phyloP scores from a whole-genome alignment of 2,888 invertebrate genomes.

The Onchidella celtica region DNA sequence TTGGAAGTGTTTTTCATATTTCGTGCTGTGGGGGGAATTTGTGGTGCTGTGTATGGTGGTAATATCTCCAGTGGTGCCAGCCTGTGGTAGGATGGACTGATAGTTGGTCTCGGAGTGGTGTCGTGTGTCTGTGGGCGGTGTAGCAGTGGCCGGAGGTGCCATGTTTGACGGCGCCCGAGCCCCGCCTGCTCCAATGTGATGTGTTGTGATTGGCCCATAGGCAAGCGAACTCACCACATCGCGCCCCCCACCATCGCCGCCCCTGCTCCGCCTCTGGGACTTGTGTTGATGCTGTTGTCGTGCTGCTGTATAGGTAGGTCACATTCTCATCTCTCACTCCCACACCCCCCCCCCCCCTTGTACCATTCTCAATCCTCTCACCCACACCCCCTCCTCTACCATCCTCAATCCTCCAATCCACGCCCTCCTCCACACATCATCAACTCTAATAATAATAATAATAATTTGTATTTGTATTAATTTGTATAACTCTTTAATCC shows the following conservation, averaged over 20 bases:
- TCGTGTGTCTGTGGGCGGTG: background rate
- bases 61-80: no score
- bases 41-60: no score
- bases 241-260: background rate
- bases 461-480: no score
- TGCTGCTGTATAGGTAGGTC: conserved; percentile 37
- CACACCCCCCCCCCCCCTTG: background rate
- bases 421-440: background rate
- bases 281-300: conserved; percentile 31
- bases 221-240: conserved; percentile 20
- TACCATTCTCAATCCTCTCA: background rate
- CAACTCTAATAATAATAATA: no score
- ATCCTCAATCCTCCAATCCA: background rate
- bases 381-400: background rate
- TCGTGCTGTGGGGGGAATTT: no score
- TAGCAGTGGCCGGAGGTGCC: background rate
- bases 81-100: no score
- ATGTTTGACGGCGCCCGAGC: conserved; percentile 32
- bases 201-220: conserved; percentile 37
- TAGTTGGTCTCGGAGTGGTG: background rate
- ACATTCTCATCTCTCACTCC: background rate
- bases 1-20: no score
- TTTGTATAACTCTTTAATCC: no score
- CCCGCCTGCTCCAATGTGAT: conserved; percentile 40
- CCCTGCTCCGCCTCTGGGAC: conserved; percentile 27